These are phyloP conservation scores for Dryoscopus gambensis DNA, from an alignment of 2,113 vertebrate species.

Conservation along the genomic window DNA sequence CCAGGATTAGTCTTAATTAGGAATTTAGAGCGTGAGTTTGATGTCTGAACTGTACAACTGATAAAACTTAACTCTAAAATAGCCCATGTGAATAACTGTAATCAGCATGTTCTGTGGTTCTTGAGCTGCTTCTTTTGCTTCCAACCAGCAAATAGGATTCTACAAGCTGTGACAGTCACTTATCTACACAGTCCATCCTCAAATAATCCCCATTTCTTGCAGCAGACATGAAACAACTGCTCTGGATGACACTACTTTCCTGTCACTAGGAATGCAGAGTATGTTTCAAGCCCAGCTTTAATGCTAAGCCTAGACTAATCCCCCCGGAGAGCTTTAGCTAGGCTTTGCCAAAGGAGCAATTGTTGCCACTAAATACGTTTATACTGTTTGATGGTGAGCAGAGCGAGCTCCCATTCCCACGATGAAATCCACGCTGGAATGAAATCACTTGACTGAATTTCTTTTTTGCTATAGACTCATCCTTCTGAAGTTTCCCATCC, in stretches of 20 bases:
- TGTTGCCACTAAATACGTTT: background rate
- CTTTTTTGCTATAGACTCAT: background rate
- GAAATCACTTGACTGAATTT: conserved; percentile 10
- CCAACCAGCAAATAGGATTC: background rate
- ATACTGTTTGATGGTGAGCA: background rate
- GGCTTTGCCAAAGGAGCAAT: conserved; percentile 15
- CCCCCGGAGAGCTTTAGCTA: background rate
- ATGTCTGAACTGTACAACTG: background rate
- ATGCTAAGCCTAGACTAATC: conserved; percentile 40
- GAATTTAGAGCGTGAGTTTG: fast-evolving
- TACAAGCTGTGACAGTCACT: background rate
- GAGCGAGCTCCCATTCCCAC: conserved; percentile 6
- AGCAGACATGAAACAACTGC: background rate
- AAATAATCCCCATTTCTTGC: background rate
- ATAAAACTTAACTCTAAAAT: background rate
- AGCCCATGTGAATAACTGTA: background rate
- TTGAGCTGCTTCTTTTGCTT: background rate
- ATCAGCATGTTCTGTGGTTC: background rate
- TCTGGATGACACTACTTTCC: background rate
- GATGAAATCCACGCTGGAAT: conserved; percentile 1
- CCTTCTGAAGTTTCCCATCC: conserved; percentile 34
- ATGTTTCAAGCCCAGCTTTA: conserved; percentile 13
- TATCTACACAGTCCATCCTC: background rate
- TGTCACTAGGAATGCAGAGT: background rate
- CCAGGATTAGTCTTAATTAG: no score